Evolutionary conservation across 2,888 invertebrate species (phyloP), one percentile per base, ranked within the genome.

Genomic region (Mesorhabditis belari): DNA sequence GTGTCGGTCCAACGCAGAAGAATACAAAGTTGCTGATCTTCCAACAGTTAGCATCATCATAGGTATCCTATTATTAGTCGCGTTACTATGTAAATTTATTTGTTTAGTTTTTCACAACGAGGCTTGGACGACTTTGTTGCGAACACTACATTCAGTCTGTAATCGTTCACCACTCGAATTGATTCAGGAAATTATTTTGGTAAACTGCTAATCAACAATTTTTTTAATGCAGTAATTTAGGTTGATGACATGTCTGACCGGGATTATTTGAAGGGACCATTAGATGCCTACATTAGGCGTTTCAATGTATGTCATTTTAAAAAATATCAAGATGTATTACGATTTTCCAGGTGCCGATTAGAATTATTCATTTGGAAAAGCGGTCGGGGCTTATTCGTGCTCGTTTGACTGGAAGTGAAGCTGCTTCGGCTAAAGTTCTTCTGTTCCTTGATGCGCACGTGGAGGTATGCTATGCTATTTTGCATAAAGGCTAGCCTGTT

Each of bases 371-470:
- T 64, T 92, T 94, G 21, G 89, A 89, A 76, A 90, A 90, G 81
- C 87, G 98, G 70, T 94, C 93, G 4, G 98, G 98, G 35, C 85
- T 99, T 62, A 98, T 98, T 79, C 86, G 95, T 70, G 98, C 98
- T 4, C 87, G 98, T 72, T 86, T 99, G 58, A 85, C 92, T 69
- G 98, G 98, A 67, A 93, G 94, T 54, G 89, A 90, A 81, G 88
- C 90, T 82, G 92, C 92, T 4, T 88, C 87, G 77, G 95, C 93
- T 64, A 88, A 92, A 83, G 89, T 92, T 61, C 84, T 94, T 75
- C 93, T 94, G n/a, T 98, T 98, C 85, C 85, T 98, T 62, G 98
- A 98, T 82, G 95, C 96, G 2, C 96, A 98, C 82, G 95, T 74
- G 2, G 74, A 74, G 57, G 73, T 64, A 26, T 29, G 26, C 24